phyloP scores from a whole-genome alignment of 1,140 invertebrate species.

The Trachymyrmex cornetzi region DNA sequence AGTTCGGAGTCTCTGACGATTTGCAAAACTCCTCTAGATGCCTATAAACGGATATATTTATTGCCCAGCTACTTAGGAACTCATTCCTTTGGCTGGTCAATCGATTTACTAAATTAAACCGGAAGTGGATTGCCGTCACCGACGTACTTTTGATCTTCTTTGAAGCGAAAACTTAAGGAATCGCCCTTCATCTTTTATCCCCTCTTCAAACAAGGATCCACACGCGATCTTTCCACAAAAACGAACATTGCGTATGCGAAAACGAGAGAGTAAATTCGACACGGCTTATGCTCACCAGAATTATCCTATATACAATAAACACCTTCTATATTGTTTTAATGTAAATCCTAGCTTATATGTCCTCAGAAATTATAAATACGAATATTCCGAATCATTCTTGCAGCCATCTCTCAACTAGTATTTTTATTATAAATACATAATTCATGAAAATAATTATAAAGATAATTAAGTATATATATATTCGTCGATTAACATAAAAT shows the following conservation, averaged over 20 bases:
- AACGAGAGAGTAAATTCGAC: conserved; percentile 12
- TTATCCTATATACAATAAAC: neutral
- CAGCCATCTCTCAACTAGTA: neutral
- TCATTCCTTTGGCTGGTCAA: conserved; percentile 57
- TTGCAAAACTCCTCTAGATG: conserved; percentile 73
- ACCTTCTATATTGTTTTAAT: neutral
- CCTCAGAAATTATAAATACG: neutral
- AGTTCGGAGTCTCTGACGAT: conserved; percentile 69
- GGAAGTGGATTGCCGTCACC: conserved; percentile 73
- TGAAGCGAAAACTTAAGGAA: conserved; percentile 65
- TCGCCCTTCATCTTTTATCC: neutral
- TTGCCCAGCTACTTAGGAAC: conserved; percentile 66
- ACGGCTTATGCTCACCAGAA: neutral
- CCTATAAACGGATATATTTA: conserved; percentile 75
- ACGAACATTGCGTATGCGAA: neutral
- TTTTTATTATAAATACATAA: neutral
- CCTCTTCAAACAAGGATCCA: neutral
- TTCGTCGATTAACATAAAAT: neutral
- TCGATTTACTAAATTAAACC: conserved; percentile 74
- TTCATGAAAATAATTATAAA: neutral
- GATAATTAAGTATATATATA: neutral
- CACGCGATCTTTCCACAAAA: no score
- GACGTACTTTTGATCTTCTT: conserved; percentile 63
- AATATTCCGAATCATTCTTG: neutral
- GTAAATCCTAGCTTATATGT: neutral